phyloP scores from a whole-genome alignment of 2,888 invertebrate genomes.

The Polydrusus tereticollis region DNA sequence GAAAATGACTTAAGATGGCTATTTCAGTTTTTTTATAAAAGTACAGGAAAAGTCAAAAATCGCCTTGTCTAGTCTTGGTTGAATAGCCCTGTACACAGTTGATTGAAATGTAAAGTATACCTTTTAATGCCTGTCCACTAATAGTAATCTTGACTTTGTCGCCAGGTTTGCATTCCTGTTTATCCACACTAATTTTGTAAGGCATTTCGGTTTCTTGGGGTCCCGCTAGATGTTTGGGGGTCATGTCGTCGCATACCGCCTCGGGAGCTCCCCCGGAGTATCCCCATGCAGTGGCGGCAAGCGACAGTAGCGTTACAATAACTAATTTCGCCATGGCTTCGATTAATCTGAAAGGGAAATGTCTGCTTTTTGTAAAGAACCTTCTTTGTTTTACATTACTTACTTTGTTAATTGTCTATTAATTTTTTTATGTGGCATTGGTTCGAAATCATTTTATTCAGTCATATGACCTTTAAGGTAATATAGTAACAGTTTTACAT shows the following conservation, averaged over 20 bases:
- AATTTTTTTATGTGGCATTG: neutral
- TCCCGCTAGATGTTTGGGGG: slow-evolving; percentile 75
- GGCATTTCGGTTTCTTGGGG: slow-evolving; percentile 72
- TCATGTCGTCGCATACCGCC: slow-evolving; percentile 75
- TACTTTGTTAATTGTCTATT: neutral
- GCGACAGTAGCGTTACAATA: slow-evolving; percentile 46
- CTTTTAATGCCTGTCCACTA: slow-evolving; percentile 72
- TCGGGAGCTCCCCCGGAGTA: slow-evolving; percentile 77
- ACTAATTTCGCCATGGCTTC: slow-evolving; percentile 26
- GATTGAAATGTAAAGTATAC: too few relatives aligned
- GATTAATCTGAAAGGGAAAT: neutral
- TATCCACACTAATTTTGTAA: slow-evolving; percentile 67
- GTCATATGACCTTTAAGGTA: slow-evolving; percentile 1
- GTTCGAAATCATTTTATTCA: neutral
- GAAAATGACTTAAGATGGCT: too few relatives aligned
- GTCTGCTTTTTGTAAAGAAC: too few relatives aligned
- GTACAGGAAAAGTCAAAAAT: too few relatives aligned
- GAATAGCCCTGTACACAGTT: neutral
- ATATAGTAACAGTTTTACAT: neutral
- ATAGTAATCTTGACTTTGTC: slow-evolving; percentile 71
- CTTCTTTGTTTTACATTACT: too few relatives aligned
- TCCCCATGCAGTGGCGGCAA: slow-evolving; percentile 59
- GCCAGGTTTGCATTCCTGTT: slow-evolving; percentile 62
- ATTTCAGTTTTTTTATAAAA: too few relatives aligned
- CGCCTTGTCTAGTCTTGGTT: too few relatives aligned